Evolutionary conservation across 2,797 vertebrate species (phyloP).

Genomic region (Scarus forsteni): DNA sequence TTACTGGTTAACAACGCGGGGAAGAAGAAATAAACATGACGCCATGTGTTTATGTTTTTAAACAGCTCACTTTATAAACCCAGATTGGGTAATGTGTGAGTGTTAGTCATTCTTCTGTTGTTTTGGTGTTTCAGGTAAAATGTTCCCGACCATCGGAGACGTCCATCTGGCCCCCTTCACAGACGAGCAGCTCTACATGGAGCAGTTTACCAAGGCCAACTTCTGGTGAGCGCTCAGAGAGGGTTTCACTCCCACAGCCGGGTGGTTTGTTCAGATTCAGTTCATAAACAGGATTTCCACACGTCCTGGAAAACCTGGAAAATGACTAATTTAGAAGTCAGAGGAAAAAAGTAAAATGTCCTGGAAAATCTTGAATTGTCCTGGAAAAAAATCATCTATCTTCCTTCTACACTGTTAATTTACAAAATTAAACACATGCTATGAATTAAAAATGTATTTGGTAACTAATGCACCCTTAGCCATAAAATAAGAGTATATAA

Average conservation of each 20-base stretch:
- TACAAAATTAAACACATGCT: too few species aligned
- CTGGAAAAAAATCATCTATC: too few species aligned
- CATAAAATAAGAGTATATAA: too few species aligned
- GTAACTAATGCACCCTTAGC: too few species aligned
- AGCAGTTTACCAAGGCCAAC: slow-evolving; percentile 98
- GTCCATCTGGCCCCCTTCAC: slow-evolving; percentile 97
- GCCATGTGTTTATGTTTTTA: neutral
- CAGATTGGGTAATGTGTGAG: neutral
- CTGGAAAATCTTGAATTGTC: too few species aligned
- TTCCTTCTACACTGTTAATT: too few species aligned
- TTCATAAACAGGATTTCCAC: too few species aligned
- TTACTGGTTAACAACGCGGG: neutral
- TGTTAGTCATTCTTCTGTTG: neutral
- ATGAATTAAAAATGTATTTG: too few species aligned
- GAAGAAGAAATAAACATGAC: too few species aligned
- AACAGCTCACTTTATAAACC: neutral
- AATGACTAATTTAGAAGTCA: too few species aligned
- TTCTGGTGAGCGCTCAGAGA: slow-evolving; percentile 90
- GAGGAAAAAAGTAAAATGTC: too few species aligned
- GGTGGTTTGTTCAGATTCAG: neutral
- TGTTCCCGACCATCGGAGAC: slow-evolving; percentile 98
- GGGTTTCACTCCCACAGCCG: neutral
- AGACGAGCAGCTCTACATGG: slow-evolving; percentile 99
- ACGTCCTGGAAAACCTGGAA: too few species aligned
- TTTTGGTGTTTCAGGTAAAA: slow-evolving; percentile 87